Percentiles rank a stretch among this genome's conserved stretches.
These are phyloP conservation scores for Cottus gobio DNA, from an alignment of 2,113 vertebrate species.

Conservation along the genomic window DNA sequence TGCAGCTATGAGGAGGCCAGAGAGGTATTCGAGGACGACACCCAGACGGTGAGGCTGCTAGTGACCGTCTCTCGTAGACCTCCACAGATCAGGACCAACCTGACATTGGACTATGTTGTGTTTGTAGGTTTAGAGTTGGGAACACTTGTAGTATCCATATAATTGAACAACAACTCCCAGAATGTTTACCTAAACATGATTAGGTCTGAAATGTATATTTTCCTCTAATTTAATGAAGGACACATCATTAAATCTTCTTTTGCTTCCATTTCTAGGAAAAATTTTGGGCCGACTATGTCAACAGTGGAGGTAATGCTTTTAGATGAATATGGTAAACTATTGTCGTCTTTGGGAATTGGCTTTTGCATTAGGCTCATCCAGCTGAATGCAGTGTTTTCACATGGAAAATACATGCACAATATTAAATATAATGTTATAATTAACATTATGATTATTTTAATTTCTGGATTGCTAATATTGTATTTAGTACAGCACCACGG, in stretches of 20 bases:
- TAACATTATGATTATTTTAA: neutral
- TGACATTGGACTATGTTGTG: neutral
- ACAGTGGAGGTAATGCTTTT: conserved; percentile 64
- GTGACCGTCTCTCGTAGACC: too few species aligned
- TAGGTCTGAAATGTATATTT: neutral
- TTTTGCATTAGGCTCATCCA: neutral
- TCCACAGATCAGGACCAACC: neutral
- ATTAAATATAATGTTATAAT: neutral
- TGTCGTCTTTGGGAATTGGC: neutral
- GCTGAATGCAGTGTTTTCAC: neutral
- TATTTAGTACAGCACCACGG: neutral
- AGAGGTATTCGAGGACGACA: conserved; percentile 89
- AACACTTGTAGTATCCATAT: neutral
- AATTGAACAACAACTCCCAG: neutral
- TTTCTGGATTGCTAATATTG: neutral
- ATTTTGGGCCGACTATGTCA: conserved; percentile 68
- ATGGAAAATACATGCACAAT: neutral
- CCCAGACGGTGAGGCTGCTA: conserved; percentile 62
- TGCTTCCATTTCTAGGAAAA: conserved; percentile 34
- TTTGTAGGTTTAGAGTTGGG: neutral
- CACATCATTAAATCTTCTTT: conserved; percentile 9
- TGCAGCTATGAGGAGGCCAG: conserved; percentile 94
- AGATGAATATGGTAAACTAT: neutral
- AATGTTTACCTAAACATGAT: neutral
- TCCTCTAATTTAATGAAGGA: neutral